Evolutionary conservation across 2,113 vertebrate genomes (phyloP).

Genomic region (Ptyas mucosa): DNA sequence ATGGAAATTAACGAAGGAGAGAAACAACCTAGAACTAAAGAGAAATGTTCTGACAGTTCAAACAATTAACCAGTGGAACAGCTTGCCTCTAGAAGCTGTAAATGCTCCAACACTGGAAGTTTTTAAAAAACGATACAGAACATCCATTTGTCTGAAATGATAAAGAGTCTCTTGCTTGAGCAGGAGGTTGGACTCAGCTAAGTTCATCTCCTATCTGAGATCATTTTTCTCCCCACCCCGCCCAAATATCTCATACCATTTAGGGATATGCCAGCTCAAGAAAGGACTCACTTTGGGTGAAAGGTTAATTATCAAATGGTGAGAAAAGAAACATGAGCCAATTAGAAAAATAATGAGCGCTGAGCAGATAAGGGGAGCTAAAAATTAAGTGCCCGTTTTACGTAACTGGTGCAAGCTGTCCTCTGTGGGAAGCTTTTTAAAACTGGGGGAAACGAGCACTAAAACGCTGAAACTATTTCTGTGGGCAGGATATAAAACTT

Average conservation of each 20-base stretch:
- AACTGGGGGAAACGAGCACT: background rate
- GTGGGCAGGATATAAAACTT: background rate
- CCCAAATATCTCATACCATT: background rate
- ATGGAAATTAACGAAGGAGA: too few relatives aligned
- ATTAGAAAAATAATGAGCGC: background rate
- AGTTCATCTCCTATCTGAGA: background rate
- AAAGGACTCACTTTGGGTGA: background rate
- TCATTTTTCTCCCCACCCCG: background rate
- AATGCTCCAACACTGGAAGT: too few relatives aligned
- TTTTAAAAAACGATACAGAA: too few relatives aligned
- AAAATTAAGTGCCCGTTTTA: background rate
- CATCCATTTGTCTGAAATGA: too few relatives aligned
- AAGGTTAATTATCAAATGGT: background rate
- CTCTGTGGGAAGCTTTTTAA: background rate
- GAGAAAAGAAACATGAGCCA: background rate
- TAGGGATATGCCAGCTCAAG: background rate
- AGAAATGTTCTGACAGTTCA: too few relatives aligned
- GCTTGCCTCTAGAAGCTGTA: too few relatives aligned
- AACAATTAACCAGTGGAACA: too few relatives aligned
- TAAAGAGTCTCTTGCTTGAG: too few relatives aligned
- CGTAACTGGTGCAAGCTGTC: background rate
- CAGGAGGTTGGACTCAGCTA: too few relatives aligned
- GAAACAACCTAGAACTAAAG: too few relatives aligned
- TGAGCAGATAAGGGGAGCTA: background rate
- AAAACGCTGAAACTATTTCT: background rate